Evolutionary conservation across 92 coral and sea anemone genomes (phyloP).

Genomic region (Scolanthus callimorphus): DNA sequence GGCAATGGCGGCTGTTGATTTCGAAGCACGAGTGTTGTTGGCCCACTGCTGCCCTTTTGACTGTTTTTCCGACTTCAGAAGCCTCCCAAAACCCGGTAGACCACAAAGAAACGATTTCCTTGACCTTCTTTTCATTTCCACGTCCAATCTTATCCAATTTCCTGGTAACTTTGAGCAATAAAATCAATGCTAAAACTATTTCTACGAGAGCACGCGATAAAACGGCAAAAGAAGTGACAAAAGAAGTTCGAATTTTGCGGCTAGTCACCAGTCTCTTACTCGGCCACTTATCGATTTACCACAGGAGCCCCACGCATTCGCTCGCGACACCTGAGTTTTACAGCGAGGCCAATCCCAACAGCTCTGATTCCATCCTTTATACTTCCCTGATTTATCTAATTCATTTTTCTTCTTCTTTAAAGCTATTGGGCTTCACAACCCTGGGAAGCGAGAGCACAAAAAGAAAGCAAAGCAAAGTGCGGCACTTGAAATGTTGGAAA

Average conservation of each 20-base stretch:
- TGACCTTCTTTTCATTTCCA: neutral
- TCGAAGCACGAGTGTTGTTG: neutral
- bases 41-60: neutral
- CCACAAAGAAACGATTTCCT: neutral
- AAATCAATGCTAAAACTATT: neutral
- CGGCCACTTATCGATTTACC: too few relatives aligned
- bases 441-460: neutral
- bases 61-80: neutral
- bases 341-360: too few relatives aligned
- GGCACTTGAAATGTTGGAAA: neutral
- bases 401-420: too few relatives aligned
- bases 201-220: neutral
- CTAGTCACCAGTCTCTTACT: neutral
- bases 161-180: neutral
- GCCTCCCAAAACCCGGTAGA: neutral
- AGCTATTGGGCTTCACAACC: neutral
- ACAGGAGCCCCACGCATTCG: too few relatives aligned
- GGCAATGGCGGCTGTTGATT: neutral
- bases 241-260: neutral
- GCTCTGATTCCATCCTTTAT: too few relatives aligned
- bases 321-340: too few relatives aligned
- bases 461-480: neutral
- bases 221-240: neutral
- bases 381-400: too few relatives aligned
- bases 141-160: neutral